Evolutionary conservation across 2,888 invertebrate species (phyloP), one percentile per base, ranked within the genome.

Genomic region (Epiblema foenella): DNA sequence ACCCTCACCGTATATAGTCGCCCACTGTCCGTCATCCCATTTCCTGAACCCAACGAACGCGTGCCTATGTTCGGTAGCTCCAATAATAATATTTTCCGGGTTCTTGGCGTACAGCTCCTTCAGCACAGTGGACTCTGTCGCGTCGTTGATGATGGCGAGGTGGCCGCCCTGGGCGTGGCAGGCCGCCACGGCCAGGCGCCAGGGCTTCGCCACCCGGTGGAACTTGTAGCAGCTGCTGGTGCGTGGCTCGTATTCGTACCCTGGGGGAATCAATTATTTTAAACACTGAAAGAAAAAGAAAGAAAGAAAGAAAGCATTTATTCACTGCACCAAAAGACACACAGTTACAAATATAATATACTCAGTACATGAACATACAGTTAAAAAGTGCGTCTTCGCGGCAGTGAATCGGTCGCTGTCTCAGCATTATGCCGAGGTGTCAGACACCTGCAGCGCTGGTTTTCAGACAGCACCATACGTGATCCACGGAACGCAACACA

Each of bases 181-280:
- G 3, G 37, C 37, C 12, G 37, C 17, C 11, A 20, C 37, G 24
- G 67, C 67, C 1, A 33, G n/a, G 10, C 20, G 58, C 58, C 58
- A 67, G 12, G 37, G 18, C 9, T 24, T 33, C 0, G 67, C n/a
- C 1, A 24, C 49, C 2, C 15, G 20, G 24, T 67, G 67, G 51
- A 67, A 67, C 59, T 67, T 67, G 67, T 67, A 67, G 51, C 67
- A 67, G 59, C 59, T 67, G 39, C 24, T 8, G 7, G 67, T 59
- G 4, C 17, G 58, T 20, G n/a, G 37, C 7, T 67, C 59, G 20
- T 51, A n/a, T 12, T n/a, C 12, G 57, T 66, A 66, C 1, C 33
- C 66, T 66, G 63, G 18, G 7, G 39, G 11, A 29, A 56, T 29
- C 7, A n/a, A 12, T 42, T 15, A 42, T 5, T 42, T 42, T 15